Conservation (phyloP, 2,888 invertebrate genomes). For the Sarcophaga caerulescens region DNA sequence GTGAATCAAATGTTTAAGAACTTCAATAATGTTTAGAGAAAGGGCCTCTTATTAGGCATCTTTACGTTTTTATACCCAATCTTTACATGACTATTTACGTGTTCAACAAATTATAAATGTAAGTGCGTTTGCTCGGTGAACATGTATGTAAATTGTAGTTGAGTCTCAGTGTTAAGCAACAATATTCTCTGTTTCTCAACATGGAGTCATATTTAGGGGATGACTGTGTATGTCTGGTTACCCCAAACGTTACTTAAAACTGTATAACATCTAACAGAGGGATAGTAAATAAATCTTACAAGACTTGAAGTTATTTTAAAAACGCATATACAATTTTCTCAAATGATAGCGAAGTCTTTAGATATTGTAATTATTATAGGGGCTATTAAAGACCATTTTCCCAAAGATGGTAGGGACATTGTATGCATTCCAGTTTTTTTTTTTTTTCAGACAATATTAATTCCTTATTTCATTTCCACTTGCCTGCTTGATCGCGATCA, state of each 20-base stretch:
- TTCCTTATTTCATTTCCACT: too few species aligned
- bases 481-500: too few species aligned
- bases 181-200: conserved; percentile 6
- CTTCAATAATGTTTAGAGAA: neutral
- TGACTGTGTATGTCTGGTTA: neutral
- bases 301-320: too few species aligned
- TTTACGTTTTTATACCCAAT: neutral
- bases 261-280: neutral
- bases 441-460: too few species aligned
- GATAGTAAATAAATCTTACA: neutral
- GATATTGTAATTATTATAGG: too few species aligned
- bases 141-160: neutral
- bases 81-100: neutral
- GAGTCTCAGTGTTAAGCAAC: too few species aligned
- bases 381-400: too few species aligned
- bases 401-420: too few species aligned
- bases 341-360: too few species aligned
- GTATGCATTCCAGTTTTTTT: too few species aligned
- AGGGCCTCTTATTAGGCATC: neutral
- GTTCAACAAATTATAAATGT: neutral
- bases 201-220: conserved; percentile 33
- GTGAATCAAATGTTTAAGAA: too few species aligned
- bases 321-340: too few species aligned
- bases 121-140: neutral
- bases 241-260: neutral